These are phyloP conservation scores for Heptranchias perlo DNA, from an alignment of 2,113 vertebrate genomes.

Conservation along the genomic window DNA sequence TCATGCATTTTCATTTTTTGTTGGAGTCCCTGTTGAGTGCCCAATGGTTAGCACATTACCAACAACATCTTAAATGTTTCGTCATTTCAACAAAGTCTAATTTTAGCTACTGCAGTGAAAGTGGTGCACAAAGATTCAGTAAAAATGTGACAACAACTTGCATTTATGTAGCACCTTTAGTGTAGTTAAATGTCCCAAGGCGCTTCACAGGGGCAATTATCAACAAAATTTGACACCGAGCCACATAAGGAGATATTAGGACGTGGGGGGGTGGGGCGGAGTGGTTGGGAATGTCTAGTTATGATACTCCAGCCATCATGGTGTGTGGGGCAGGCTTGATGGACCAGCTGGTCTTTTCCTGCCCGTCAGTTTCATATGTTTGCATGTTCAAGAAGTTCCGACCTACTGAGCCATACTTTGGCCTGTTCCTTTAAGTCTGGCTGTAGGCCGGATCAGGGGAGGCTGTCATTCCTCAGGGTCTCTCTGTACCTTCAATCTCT, in stretches of 20 bases:
- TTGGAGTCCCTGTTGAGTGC: not conserved
- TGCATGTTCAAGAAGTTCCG: not conserved
- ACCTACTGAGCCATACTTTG: not conserved
- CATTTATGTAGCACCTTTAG: not conserved
- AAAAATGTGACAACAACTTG: not conserved
- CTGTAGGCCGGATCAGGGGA: not conserved
- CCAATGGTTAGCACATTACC: not conserved
- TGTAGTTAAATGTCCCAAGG: not conserved
- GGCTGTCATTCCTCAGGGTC: not conserved
- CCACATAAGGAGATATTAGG: not conserved
- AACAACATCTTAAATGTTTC: not conserved
- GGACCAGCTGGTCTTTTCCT: not conserved
- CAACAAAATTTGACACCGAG: not conserved
- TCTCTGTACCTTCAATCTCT: not conserved
- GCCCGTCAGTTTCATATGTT: not conserved
- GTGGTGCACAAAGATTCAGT: not conserved
- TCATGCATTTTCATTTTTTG: conserved; percentile 9
- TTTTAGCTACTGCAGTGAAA: not conserved
- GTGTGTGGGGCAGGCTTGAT: not conserved
- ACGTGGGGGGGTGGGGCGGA: not conserved
- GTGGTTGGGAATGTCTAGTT: not conserved
- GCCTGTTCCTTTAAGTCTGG: too few species aligned
- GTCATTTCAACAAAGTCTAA: not conserved
- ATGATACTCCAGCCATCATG: not conserved
- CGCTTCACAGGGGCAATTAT: not conserved